phyloP scores from a whole-genome alignment of 2,797 vertebrate species.

The Hippopotamyrus pictus region DNA sequence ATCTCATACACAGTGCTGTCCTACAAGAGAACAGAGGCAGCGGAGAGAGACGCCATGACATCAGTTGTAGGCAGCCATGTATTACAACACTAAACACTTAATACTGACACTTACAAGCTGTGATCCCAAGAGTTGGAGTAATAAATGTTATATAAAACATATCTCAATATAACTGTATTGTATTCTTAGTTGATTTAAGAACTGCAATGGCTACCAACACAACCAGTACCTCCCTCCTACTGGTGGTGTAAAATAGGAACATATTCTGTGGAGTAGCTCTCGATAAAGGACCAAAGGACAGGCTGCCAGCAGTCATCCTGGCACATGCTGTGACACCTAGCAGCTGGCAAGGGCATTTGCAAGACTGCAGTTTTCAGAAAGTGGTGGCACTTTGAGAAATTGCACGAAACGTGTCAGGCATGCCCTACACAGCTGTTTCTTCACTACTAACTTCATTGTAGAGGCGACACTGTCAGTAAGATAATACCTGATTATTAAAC shows the following conservation, averaged over 20 bases:
- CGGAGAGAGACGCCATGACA: neutral
- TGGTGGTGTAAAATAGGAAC: neutral
- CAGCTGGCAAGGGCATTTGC: neutral
- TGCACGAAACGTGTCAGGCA: neutral
- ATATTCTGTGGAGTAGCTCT: neutral
- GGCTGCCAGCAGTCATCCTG: neutral
- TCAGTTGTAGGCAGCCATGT: neutral
- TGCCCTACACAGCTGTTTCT: neutral
- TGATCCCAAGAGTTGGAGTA: neutral
- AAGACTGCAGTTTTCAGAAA: neutral
- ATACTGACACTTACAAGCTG: neutral
- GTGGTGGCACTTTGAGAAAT: neutral
- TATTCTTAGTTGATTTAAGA: neutral
- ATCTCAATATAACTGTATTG: neutral
- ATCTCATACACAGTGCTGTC: slow-evolving; percentile 94
- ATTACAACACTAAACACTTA: neutral
- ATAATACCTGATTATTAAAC: neutral
- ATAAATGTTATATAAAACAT: neutral
- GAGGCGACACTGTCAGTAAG: neutral
- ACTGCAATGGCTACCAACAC: neutral
- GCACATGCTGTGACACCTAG: neutral
- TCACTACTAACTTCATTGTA: neutral
- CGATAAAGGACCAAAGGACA: neutral
- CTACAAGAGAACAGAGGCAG: slow-evolving; percentile 55
- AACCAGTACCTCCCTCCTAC: neutral